Conservation (phyloP, 2,113 vertebrate genomes). For the Pseudolaguvia tuberculata region DNA sequence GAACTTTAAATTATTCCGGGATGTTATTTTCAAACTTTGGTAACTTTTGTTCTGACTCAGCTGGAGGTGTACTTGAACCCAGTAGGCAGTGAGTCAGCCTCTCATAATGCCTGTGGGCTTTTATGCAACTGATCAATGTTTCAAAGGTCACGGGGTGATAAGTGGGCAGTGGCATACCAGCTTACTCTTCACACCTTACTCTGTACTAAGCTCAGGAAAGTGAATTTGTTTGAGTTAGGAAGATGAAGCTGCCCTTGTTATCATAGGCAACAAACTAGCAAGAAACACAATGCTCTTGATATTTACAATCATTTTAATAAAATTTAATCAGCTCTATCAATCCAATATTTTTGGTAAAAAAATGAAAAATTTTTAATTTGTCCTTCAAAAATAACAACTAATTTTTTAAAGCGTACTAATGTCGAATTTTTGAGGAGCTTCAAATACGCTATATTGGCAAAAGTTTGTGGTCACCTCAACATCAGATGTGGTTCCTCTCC, state of each 20-base stretch:
- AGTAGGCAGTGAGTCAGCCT: slow-evolving; percentile 35
- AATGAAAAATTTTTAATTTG: too few relatives aligned
- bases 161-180: slow-evolving; percentile 30
- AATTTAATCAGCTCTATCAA: neutral
- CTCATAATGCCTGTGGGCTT: slow-evolving; percentile 42
- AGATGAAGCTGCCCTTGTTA: neutral
- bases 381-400: too few relatives aligned
- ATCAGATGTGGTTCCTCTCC: too few relatives aligned
- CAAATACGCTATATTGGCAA: too few relatives aligned
- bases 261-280: neutral
- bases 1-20: slow-evolving; percentile 24
- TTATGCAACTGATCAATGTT: slow-evolving; percentile 31
- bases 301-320: too few relatives aligned
- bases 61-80: slow-evolving; percentile 16
- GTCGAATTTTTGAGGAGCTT: too few relatives aligned
- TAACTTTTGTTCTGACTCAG: slow-evolving; percentile 21
- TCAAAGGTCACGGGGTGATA: slow-evolving; percentile 29
- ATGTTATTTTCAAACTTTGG: slow-evolving; percentile 15
- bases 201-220: slow-evolving; percentile 10
- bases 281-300: neutral
- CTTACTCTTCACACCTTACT: slow-evolving; percentile 18
- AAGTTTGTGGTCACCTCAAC: too few relatives aligned
- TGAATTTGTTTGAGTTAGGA: neutral
- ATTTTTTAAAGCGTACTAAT: too few relatives aligned
- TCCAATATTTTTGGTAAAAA: neutral